Base-by-base conservation (phyloP, 2,797 vertebrate species). In the Chelon auratus region DNA sequence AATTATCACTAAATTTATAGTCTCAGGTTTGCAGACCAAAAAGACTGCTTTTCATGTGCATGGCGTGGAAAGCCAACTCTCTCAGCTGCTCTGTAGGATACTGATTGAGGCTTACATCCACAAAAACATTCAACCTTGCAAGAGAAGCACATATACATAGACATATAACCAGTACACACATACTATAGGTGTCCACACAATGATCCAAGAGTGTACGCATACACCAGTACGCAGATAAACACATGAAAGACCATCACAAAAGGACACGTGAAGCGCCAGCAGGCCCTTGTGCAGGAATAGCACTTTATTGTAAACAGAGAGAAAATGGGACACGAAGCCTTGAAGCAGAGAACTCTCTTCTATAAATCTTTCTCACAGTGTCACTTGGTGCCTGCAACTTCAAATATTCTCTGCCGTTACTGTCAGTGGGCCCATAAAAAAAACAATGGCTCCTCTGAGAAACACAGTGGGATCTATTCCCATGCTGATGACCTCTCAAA, bases 341-440 rank as follows among this genome's bases (percentile, higher is more conserved):
- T 72, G 65, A 80, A 80, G 78, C 72, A 13, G 17, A 70, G 51
- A 55, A 40, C 48, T 57, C 18, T 56, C 24, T 52, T 52, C 67
- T 37, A 65, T 64, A 80, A 71, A 86, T 84, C 71, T 75, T 70
- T 80, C 51, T 68, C 50, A 42, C 48, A 77, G 74, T 78, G 72
- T 84, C 81, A 77, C 20, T 11, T 58, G 76, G 71, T 62, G 63
- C 51, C 63, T 79, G 36, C 62, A 70, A 57, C 77, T 81, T 86
- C 75, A 87, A 76, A 83, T 68, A 74, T 64, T 78, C 50, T 22
- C 58, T 43, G 37, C 66, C 69, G 75, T 77, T 79, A 81, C 69
- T 80, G 74, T 78, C 80, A 77, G 57, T 26, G 17, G 42, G 62
- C 67, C 50, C 22, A 33, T 36, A 64, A 17, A 62, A 81, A 78